phyloP scores from a whole-genome alignment of 2,797 vertebrate species.

The Heterohyrax brucei region DNA sequence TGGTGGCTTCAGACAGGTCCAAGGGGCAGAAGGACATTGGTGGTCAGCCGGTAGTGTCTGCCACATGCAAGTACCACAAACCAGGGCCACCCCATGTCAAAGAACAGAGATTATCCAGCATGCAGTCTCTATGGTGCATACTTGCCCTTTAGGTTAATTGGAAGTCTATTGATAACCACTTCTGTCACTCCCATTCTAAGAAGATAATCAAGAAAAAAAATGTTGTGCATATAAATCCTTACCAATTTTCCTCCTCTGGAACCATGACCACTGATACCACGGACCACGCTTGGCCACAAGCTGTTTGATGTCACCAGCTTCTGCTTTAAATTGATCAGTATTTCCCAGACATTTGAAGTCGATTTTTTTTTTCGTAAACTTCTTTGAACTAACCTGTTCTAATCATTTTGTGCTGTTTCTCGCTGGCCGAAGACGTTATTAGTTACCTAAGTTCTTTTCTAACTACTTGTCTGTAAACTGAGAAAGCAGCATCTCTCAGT shows the following conservation, averaged over 20 bases:
- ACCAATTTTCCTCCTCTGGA: background rate
- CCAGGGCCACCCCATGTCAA: too few species aligned
- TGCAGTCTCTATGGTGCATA: too few species aligned
- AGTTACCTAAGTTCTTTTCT: too few species aligned
- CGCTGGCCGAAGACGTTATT: too few species aligned
- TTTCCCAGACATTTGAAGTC: background rate
- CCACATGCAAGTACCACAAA: too few species aligned
- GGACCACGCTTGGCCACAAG: background rate
- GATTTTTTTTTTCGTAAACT: background rate
- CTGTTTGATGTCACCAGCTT: background rate
- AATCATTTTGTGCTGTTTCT: background rate
- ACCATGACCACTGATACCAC: background rate
- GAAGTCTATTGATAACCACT: background rate
- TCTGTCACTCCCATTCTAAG: background rate
- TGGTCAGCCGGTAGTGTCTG: too few species aligned
- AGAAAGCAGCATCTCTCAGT: background rate
- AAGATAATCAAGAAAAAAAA: background rate
- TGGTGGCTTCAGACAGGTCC: too few species aligned
- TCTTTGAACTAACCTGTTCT: background rate
- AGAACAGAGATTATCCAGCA: too few species aligned
- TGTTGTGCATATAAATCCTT: background rate
- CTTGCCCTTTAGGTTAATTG: too few species aligned
- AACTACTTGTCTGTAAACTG: background rate
- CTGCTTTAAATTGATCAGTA: background rate
- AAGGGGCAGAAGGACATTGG: too few species aligned